phyloP scores from a whole-genome alignment of 1,140 invertebrate genomes.

The Heliconius eleuchia region DNA sequence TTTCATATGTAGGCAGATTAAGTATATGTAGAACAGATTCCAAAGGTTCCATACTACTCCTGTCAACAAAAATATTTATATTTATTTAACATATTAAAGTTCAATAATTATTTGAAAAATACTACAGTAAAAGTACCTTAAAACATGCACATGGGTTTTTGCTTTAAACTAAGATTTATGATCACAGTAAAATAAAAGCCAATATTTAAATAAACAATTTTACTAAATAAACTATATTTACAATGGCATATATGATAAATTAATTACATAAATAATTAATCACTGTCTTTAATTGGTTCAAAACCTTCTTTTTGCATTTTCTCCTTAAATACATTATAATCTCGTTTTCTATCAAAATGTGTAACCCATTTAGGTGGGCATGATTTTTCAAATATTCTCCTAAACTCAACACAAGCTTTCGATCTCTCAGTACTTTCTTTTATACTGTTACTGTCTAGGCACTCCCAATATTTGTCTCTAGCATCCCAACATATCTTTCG shows the following conservation, averaged over 20 bases:
- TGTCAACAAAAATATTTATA: constrained; percentile 29
- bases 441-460: constrained; percentile 86
- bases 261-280: constrained; percentile 47
- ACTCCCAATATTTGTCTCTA: constrained; percentile 94
- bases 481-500: constrained; percentile 91
- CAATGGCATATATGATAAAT: constrained; percentile 47
- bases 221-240: constrained; percentile 74
- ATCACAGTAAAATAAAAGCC: constrained; percentile 54
- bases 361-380: constrained; percentile 96
- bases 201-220: constrained; percentile 55
- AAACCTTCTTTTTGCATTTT: constrained; percentile 93
- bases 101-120: constrained; percentile 4
- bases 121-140: constrained; percentile 16
- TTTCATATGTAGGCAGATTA: constrained; percentile 40
- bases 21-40: constrained; percentile 39
- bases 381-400: constrained; percentile 89
- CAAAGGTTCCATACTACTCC: constrained; percentile 41
- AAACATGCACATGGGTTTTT: constrained; percentile 21
- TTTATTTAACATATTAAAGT: background rate
- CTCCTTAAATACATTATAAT: constrained; percentile 94
- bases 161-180: constrained; percentile 14
- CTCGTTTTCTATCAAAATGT: constrained; percentile 95
- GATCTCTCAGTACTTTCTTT: constrained; percentile 74
- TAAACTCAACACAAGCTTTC: constrained; percentile 86
- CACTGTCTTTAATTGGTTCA: constrained; percentile 84